Evolutionary conservation across 2,797 vertebrate species (phyloP).

Genomic region (Toxotes lorentzi): DNA sequence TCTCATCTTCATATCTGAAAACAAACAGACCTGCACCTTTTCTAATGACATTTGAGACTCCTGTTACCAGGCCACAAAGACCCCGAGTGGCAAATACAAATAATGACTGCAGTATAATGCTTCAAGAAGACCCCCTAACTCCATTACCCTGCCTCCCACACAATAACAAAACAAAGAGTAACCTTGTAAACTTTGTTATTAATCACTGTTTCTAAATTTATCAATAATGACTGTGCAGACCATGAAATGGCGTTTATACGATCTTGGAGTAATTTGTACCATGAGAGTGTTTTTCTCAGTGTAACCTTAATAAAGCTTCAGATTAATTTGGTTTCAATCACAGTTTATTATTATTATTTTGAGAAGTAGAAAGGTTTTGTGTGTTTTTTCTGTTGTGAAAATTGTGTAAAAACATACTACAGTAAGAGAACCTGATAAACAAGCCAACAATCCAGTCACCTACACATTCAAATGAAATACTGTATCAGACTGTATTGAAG

Average conservation of each 20-base stretch:
- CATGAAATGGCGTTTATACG: constrained; percentile 9
- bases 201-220: constrained; percentile 21
- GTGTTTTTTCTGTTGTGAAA: background rate
- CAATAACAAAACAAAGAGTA: constrained; percentile 17
- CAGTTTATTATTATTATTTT: background rate
- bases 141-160: background rate
- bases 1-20: constrained; percentile 5
- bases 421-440: background rate
- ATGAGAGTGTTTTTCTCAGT: constrained; percentile 24
- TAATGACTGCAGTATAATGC: background rate
- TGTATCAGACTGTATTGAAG: background rate
- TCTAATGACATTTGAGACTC: constrained; percentile 10
- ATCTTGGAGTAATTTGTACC: constrained; percentile 7
- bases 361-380: background rate
- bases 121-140: background rate
- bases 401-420: background rate
- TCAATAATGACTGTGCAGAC: constrained; percentile 24
- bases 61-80: background rate
- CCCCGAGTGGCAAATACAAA: constrained; percentile 27
- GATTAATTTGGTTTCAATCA: constrained; percentile 30
- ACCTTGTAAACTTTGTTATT: constrained; percentile 22
- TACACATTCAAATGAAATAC: background rate
- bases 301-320: constrained; percentile 16
- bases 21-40: background rate
- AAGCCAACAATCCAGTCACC: background rate